phyloP scores from a whole-genome alignment of 2,888 invertebrate species.

The Acrocera orbiculus region DNA sequence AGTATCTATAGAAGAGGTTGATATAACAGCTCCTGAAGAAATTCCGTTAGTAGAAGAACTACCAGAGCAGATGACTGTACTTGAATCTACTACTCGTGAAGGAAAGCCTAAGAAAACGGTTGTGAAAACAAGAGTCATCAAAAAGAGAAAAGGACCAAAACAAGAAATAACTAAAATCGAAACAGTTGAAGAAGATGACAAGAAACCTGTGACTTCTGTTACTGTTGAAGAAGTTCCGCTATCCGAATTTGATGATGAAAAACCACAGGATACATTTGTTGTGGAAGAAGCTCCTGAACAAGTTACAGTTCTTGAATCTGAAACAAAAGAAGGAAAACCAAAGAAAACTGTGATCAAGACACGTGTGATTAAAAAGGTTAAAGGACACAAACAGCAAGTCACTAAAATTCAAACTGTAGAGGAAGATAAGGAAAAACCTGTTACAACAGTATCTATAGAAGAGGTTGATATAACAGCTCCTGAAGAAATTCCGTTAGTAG shows the following conservation, averaged over 20 bases:
- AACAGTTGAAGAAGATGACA: constrained; percentile 19
- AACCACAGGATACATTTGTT: constrained; percentile 9
- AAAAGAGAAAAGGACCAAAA: constrained; percentile 18
- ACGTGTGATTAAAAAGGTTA: constrained; percentile 21
- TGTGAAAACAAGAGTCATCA: constrained; percentile 22
- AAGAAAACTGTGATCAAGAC: constrained; percentile 22
- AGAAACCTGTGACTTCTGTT: constrained; percentile 21
- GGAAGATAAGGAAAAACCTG: constrained; percentile 23
- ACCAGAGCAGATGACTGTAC: constrained; percentile 22
- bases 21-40: constrained; percentile 10
- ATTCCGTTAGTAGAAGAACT: constrained; percentile 11
- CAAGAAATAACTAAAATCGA: constrained; percentile 25
- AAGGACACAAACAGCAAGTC: constrained; percentile 19
- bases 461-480: constrained; percentile 13
- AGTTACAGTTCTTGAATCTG: constrained; percentile 15
- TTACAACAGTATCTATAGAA: constrained; percentile 21
- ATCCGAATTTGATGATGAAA: constrained; percentile 11
- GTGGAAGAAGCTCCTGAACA: constrained; percentile 17
- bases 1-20: constrained; percentile 19
- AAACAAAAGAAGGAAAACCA: constrained; percentile 19
- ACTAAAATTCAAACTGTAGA: constrained; percentile 22
- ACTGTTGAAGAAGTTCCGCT: constrained; percentile 14
- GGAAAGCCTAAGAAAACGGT: constrained; percentile 22
- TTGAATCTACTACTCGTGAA: constrained; percentile 26
- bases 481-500: constrained; percentile 16